Evolutionary conservation across 2,888 invertebrate species (phyloP).

Genomic region (Melitaea athalia): DNA sequence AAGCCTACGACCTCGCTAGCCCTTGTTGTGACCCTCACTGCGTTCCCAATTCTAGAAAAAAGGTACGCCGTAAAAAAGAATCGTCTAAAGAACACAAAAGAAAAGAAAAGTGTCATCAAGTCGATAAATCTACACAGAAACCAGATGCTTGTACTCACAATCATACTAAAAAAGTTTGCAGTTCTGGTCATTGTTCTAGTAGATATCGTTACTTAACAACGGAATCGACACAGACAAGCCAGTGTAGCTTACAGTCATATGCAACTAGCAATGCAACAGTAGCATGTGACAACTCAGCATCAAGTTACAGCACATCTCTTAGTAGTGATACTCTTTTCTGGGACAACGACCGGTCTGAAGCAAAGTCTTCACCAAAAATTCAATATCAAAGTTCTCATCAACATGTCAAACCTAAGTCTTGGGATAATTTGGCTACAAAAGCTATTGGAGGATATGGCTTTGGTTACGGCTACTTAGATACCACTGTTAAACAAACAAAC

Average conservation of each 20-base stretch:
- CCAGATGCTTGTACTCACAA: slow-evolving; percentile 74
- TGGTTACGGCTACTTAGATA: slow-evolving; percentile 92
- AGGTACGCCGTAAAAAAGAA: slow-evolving; percentile 80
- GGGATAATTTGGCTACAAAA: slow-evolving; percentile 94
- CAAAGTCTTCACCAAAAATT: slow-evolving; percentile 73
- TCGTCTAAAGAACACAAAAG: slow-evolving; percentile 84
- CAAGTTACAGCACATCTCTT: slow-evolving; percentile 91
- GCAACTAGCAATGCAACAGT: slow-evolving; percentile 88
- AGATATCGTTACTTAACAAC: slow-evolving; percentile 85
- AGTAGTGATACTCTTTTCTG: slow-evolving; percentile 94
- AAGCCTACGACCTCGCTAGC: slow-evolving; percentile 93
- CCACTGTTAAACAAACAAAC: slow-evolving; percentile 70
- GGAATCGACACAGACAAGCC: slow-evolving; percentile 87
- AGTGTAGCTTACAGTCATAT: slow-evolving; percentile 91
- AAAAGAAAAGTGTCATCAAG: slow-evolving; percentile 82
- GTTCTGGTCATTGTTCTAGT: slow-evolving; percentile 65
- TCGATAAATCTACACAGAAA: slow-evolving; percentile 74
- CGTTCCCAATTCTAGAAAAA: slow-evolving; percentile 85
- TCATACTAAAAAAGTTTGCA: slow-evolving; percentile 70
- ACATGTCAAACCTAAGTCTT: slow-evolving; percentile 90
- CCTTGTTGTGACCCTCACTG: slow-evolving; percentile 94
- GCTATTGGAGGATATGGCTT: slow-evolving; percentile 93
- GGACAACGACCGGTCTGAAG: slow-evolving; percentile 83
- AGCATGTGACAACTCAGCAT: slow-evolving; percentile 87
- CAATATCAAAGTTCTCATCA: slow-evolving; percentile 75